phyloP scores from a whole-genome alignment of 2,113 vertebrate genomes.

The Reinhardtius hippoglossoides region DNA sequence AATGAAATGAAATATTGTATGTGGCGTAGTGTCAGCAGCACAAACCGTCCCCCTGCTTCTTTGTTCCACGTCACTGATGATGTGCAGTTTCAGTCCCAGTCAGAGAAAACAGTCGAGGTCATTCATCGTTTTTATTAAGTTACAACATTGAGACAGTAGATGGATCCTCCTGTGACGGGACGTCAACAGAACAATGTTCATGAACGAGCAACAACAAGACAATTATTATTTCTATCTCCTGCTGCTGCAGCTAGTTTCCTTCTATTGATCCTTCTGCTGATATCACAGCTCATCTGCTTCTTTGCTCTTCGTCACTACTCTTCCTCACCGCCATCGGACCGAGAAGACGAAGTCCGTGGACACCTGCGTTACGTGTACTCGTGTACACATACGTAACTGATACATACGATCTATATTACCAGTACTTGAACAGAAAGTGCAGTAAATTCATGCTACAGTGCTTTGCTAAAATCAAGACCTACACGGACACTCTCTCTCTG shows the following conservation, averaged over 20 bases:
- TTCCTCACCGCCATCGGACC: constrained; percentile 38
- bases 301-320: neutral
- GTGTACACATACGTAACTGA: constrained; percentile 53
- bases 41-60: too few species aligned
- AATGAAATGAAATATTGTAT: too few species aligned
- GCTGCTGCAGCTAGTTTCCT: neutral
- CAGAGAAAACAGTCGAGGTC: neutral
- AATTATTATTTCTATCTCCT: constrained; percentile 38
- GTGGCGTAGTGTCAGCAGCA: too few species aligned
- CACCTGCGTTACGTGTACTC: constrained; percentile 33
- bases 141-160: constrained; percentile 62
- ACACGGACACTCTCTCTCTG: constrained; percentile 8
- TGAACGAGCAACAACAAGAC: constrained; percentile 58
- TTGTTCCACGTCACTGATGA: too few species aligned
- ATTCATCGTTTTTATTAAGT: constrained; percentile 52
- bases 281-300: constrained; percentile 14
- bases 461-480: constrained; percentile 69
- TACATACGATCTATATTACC: constrained; percentile 70
- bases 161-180: constrained; percentile 42
- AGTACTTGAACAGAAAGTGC: constrained; percentile 73
- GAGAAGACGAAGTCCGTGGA: constrained; percentile 28
- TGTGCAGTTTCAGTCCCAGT: too few species aligned
- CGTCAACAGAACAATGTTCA: constrained; percentile 33
- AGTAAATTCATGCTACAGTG: constrained; percentile 80
- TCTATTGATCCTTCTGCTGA: constrained; percentile 2